These are phyloP conservation scores for Potorous gilbertii DNA, from an alignment of 2,797 vertebrate genomes.

Conservation along the genomic window DNA sequence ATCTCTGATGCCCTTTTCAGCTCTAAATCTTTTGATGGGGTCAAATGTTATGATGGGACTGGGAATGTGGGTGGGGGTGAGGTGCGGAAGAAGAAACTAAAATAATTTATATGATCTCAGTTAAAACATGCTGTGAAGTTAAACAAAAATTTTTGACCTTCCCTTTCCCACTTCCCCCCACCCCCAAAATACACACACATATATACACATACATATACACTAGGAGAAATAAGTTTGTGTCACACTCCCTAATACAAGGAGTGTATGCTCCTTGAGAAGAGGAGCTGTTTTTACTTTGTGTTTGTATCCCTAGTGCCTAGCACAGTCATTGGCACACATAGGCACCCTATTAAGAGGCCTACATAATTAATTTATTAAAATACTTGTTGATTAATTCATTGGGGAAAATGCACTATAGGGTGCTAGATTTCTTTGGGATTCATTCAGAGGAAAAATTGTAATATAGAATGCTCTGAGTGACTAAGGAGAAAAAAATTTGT, in stretches of 20 bases:
- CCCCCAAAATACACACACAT: too few relatives aligned
- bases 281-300: not conserved
- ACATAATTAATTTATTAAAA: not conserved
- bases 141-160: not conserved
- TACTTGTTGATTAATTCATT: not conserved
- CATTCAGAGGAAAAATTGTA: not conserved
- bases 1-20: not conserved
- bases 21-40: not conserved
- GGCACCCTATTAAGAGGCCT: not conserved
- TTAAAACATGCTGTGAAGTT: not conserved
- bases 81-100: not conserved
- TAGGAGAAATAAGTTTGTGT: not conserved
- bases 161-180: not conserved
- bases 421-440: not conserved
- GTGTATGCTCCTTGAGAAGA: not conserved
- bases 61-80: not conserved
- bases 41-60: too few relatives aligned
- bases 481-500: not conserved
- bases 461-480: not conserved
- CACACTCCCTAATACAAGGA: not conserved
- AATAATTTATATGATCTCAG: not conserved
- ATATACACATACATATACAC: not conserved
- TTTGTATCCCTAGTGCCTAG: not conserved
- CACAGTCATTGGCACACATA: not conserved
- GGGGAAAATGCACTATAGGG: not conserved